These are phyloP conservation scores for Lacanobia oleracea DNA, from an alignment of 2,888 invertebrate genomes.

Conservation along the genomic window DNA sequence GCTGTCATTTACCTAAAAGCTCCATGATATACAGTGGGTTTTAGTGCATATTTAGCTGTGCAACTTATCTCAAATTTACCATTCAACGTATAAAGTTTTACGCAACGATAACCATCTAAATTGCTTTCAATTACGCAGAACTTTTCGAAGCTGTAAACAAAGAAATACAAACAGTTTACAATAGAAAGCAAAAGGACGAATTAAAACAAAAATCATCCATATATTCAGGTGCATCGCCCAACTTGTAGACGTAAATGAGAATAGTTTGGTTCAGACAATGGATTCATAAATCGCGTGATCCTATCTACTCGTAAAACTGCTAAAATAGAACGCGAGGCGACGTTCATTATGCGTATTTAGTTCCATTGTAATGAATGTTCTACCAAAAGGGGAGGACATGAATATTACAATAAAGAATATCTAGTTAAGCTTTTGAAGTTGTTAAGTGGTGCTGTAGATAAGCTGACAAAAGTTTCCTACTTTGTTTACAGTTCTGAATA, in stretches of 20 bases:
- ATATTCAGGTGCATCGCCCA: constrained; percentile 70
- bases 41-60: constrained; percentile 19
- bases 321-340: constrained; percentile 79
- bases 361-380: constrained; percentile 81
- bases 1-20: constrained; percentile 54
- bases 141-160: constrained; percentile 44
- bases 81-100: constrained; percentile 36
- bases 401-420: constrained; percentile 66
- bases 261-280: constrained; percentile 82
- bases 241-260: constrained; percentile 82
- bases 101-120: constrained; percentile 55
- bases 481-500: constrained; percentile 22
- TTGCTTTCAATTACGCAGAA: constrained; percentile 56
- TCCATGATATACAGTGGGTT: constrained; percentile 33
- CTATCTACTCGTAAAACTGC: constrained; percentile 81
- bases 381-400: constrained; percentile 74
- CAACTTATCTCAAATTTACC: constrained; percentile 12
- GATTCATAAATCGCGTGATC: constrained; percentile 85
- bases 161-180: constrained; percentile 58
- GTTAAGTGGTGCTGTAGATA: constrained; percentile 47
- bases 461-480: constrained; percentile 11
- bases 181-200: constrained; percentile 60
- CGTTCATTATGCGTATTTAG: constrained; percentile 84
- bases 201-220: constrained; percentile 71
- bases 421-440: constrained; percentile 55